A percentile compares a stretch with the other conserved stretches of the same genome.
phyloP scores from a whole-genome alignment of 2,888 invertebrate genomes.

The Amiota mariae region DNA sequence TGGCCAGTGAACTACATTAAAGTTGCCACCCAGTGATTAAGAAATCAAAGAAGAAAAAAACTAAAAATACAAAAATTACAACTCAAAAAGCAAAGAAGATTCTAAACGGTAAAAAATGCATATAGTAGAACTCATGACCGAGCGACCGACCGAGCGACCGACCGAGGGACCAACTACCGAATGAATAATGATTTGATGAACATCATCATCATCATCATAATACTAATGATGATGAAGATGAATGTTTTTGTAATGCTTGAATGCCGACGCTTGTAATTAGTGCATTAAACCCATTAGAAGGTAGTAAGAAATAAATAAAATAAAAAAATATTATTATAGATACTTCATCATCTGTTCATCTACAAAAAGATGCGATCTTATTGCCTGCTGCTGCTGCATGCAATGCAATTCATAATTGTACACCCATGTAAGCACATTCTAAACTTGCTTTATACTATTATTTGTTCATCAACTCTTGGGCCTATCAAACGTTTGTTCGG shows the following conservation, averaged over 20 bases:
- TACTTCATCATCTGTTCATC: neutral
- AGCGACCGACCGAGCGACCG: neutral
- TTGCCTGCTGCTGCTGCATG: neutral
- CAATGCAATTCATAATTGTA: conserved; percentile 40
- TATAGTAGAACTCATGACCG: neutral
- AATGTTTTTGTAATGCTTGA: conserved; percentile 52
- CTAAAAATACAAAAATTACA: neutral
- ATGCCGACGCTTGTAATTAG: conserved; percentile 65
- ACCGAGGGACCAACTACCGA: neutral
- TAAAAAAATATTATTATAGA: conserved; percentile 13
- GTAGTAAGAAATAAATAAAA: conserved; percentile 35
- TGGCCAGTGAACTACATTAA: conserved; percentile 64
- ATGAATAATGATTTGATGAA: conserved; percentile 10
- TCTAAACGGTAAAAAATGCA: conserved; percentile 30
- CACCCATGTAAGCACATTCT: conserved; percentile 40
- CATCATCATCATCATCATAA: conserved; percentile 2
- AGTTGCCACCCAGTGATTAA: neutral
- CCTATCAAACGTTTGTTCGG: conserved; percentile 39
- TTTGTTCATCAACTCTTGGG: conserved; percentile 46
- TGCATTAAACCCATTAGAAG: conserved; percentile 62
- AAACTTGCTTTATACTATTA: conserved; percentile 43
- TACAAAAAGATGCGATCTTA: neutral
- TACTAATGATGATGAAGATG: conserved; percentile 3
- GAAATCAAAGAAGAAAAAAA: neutral
- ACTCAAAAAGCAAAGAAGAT: conserved; percentile 11